phyloP scores from a whole-genome alignment of 2,797 vertebrate genomes.

The Rhinichthys osculus region DNA sequence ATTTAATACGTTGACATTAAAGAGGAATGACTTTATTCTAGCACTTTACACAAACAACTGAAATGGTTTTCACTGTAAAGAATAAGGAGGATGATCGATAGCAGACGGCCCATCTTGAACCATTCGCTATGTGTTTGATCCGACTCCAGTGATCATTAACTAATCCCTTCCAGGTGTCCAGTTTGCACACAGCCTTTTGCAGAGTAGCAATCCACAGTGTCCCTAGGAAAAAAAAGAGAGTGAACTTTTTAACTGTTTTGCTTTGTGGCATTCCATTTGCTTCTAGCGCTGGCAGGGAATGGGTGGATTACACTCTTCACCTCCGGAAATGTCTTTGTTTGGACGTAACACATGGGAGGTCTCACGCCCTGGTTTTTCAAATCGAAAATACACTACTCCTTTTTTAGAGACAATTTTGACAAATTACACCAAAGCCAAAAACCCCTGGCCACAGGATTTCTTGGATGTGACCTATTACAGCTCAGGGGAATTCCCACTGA shows the following conservation, averaged over 20 bases:
- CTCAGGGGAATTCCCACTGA: background rate
- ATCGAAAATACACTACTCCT: background rate
- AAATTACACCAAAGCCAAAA: background rate
- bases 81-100: constrained; percentile 40
- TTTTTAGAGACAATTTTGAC: constrained; percentile 1
- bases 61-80: constrained; percentile 43
- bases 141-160: constrained; percentile 53
- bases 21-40: constrained; percentile 30
- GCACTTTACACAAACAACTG: constrained; percentile 41
- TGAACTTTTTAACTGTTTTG: background rate
- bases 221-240: background rate
- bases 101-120: constrained; percentile 45
- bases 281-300: background rate
- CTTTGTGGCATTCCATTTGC: constrained; percentile 19
- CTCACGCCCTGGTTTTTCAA: background rate
- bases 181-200: constrained; percentile 4
- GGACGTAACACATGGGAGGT: background rate
- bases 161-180: constrained; percentile 58
- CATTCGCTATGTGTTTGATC: constrained; percentile 47
- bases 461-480: background rate
- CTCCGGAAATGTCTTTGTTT: background rate
- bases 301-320: background rate
- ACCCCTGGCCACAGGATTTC: background rate
- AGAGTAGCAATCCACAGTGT: constrained; percentile 20
- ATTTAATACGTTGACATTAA: constrained; percentile 39